phyloP scores from a whole-genome alignment of 2,113 vertebrate genomes.

The Neomonachus schauinslandi region DNA sequence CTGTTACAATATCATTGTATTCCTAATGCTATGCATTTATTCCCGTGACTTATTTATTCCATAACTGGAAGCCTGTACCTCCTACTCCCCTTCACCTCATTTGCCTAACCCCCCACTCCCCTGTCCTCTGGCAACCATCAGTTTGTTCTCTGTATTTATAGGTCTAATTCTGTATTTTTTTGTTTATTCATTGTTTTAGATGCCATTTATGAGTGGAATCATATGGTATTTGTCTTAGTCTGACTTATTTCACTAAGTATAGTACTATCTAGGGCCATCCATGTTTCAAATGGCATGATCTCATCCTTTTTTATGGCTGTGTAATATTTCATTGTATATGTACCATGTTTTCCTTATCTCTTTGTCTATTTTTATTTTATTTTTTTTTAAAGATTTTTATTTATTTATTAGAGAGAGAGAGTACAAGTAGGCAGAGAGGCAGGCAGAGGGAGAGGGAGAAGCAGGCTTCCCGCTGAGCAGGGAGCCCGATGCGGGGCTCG shows the following conservation, averaged over 20 bases:
- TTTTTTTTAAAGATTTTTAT: too few relatives aligned
- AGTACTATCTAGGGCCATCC: not conserved
- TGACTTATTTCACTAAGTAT: not conserved
- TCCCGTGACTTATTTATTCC: not conserved
- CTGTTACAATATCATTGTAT: not conserved
- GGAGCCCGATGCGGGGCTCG: too few relatives aligned
- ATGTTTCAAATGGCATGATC: not conserved
- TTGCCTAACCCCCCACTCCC: not conserved
- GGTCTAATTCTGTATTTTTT: not conserved
- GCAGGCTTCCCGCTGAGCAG: too few relatives aligned
- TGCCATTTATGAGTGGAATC: not conserved
- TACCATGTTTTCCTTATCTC: not conserved
- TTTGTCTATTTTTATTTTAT: not conserved
- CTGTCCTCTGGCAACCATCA: not conserved
- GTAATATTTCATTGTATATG: not conserved
- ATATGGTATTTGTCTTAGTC: not conserved
- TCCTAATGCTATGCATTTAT: not conserved
- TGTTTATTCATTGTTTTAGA: not conserved
- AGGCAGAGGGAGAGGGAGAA: too few relatives aligned
- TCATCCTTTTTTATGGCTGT: not conserved
- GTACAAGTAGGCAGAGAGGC: too few relatives aligned
- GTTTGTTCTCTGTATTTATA: not conserved
- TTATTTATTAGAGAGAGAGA: too few relatives aligned
- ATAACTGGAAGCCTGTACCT: not conserved
- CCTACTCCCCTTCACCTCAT: not conserved